These are phyloP conservation scores for Liodrosophila aerea DNA, from an alignment of 2,888 invertebrate genomes.

Conservation along the genomic window DNA sequence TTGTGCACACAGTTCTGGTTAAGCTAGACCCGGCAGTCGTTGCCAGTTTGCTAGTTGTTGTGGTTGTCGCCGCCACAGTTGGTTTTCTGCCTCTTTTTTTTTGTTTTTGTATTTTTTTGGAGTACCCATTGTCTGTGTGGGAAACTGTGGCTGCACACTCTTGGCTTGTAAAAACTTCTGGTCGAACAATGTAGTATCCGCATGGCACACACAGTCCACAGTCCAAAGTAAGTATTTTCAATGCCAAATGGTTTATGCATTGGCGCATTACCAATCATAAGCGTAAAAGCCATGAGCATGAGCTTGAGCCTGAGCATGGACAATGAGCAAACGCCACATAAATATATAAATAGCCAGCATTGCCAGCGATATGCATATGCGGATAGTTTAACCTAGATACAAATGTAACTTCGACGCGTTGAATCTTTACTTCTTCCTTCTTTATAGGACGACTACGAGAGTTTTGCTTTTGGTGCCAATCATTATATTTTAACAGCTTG, in stretches of 20 bases:
- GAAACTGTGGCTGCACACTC: conserved; percentile 58
- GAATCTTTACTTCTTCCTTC: conserved; percentile 29
- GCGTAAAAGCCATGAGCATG: conserved; percentile 39
- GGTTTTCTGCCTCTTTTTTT: conserved; percentile 6
- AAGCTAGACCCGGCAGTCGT: conserved; percentile 39
- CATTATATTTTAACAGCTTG: conserved; percentile 78
- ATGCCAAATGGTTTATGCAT: conserved; percentile 76
- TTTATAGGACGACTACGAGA: too few species aligned
- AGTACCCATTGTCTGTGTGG: conserved; percentile 70
- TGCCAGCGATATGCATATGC: conserved; percentile 65
- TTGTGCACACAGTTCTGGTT: conserved; percentile 38
- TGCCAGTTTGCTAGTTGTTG: conserved; percentile 36
- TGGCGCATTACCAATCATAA: conserved; percentile 61
- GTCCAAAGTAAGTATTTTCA: conserved; percentile 48
- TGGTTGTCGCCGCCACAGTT: conserved; percentile 63
- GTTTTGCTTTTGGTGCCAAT: conserved; percentile 58
- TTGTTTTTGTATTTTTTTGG: conserved; percentile 33
- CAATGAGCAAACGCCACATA: conserved; percentile 74
- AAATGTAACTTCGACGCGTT: conserved; percentile 20
- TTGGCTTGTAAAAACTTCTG: conserved; percentile 66
- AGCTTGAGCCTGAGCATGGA: conserved; percentile 40
- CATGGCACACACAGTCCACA: conserved; percentile 44
- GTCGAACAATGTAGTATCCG: conserved; percentile 52
- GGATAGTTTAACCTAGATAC: conserved; percentile 66
- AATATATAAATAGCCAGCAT: conserved; percentile 49